Base-by-base conservation (phyloP, 1,140 invertebrate species). In the Dendroctonus ponderosae region DNA sequence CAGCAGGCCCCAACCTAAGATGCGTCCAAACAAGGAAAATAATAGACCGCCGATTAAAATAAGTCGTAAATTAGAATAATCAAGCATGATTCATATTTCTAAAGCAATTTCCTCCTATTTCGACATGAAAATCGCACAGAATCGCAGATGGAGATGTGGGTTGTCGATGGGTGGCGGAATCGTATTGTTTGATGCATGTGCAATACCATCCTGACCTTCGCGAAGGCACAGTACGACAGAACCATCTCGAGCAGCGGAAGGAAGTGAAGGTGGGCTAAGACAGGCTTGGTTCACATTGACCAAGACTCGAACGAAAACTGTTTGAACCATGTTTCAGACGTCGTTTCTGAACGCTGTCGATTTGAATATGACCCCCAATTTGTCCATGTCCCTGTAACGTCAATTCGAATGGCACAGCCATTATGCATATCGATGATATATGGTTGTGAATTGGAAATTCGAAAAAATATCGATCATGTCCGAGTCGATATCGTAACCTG, bases 381-480 rank as follows among this genome's bases (percentile, higher is more conserved):
- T 58, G 56, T 58, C 11, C 15, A 42, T 58, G 56, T 58, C 56
- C 42, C 40, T 12, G 56, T 58, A 58, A 58, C 12, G 56, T 58
- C 42, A 58, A 14, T 42, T 15, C 56, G 42, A 43, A 58, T 44
- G n/a, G 9, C 56, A 6, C 7, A 41, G n/a, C 39, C 41, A 58
- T 44, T 58, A 44, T 58, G 56, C 26, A 43, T 58, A 38, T 42
- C 12, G 56, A 58, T 58, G 56, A 58, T 58, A 58, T 58, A 58
- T 58, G 15, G 42, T 43, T 42, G 26, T 44, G 15, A 43, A 58
- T 43, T 44, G 37, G 9, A 43, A 58, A 42, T 40, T 58, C 41
- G 56, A 58, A 58, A 58, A 58, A 58, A 58, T 58, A 58, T 58
- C 56, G 56, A 58, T 58, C 56, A 58, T 58, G 38, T 42, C 40